These are phyloP conservation scores for Lasiurus borealis DNA, from an alignment of 2,113 vertebrate genomes.

Conservation along the genomic window DNA sequence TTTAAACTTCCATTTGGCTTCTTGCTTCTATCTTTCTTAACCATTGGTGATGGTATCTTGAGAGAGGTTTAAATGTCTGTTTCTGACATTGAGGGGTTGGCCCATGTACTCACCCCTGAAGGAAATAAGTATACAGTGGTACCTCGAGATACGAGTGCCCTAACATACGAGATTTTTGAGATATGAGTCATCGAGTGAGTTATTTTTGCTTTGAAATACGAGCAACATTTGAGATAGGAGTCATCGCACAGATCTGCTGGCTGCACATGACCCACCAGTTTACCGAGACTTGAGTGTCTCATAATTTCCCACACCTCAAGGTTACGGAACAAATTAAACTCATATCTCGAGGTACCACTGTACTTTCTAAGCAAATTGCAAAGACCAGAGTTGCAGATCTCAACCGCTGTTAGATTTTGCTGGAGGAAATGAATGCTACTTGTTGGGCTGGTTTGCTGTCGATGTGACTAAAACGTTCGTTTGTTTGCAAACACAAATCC, in stretches of 20 bases:
- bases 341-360: no score
- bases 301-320: no score
- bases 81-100: not conserved
- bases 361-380: slow-evolving; percentile 6
- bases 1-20: not conserved
- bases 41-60: not conserved
- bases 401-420: not conserved
- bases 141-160: no score
- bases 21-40: not conserved
- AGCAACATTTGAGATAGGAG: no score
- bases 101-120: not conserved
- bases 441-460: not conserved
- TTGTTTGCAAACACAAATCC: slow-evolving; percentile 5
- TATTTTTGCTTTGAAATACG: no score
- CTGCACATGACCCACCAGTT: no score
- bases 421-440: not conserved
- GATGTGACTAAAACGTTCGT: slow-evolving; percentile 8
- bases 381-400: not conserved
- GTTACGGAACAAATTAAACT: no score
- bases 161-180: no score
- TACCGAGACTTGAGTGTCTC: no score
- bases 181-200: no score
- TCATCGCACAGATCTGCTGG: no score
- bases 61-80: not conserved
- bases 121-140: not conserved